phyloP scores from a whole-genome alignment of 2,888 invertebrate species.

The Chaitophorus viminalis region DNA sequence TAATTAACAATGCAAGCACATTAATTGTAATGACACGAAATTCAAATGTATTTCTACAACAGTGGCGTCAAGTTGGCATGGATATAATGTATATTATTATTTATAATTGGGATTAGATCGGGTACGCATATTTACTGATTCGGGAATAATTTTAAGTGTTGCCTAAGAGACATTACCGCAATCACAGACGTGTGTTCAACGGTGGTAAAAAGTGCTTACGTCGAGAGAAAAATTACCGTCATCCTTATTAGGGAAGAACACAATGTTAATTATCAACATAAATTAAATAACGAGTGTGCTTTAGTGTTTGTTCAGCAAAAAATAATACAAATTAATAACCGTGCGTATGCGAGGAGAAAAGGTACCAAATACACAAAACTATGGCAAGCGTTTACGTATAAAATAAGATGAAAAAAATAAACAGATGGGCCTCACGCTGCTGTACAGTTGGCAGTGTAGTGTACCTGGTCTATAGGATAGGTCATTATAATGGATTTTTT shows the following conservation, averaged over 20 bases:
- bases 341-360: background rate
- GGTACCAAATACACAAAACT: background rate
- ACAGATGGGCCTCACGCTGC: too few species aligned
- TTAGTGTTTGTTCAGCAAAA: background rate
- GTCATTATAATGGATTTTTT: too few species aligned
- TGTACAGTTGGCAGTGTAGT: too few species aligned
- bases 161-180: background rate
- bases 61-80: too few species aligned
- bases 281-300: background rate
- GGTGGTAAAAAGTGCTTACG: background rate
- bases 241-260: background rate
- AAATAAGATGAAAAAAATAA: too few species aligned
- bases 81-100: background rate
- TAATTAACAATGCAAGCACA: too few species aligned
- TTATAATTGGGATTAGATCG: background rate
- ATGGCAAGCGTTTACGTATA: background rate
- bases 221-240: background rate
- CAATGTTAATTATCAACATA: background rate
- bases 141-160: background rate
- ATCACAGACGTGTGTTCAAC: too few species aligned
- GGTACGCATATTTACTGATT: background rate
- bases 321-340: slow-evolving; percentile 3
- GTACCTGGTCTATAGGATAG: too few species aligned
- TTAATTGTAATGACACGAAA: background rate
- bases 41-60: background rate